Base-by-base conservation (phyloP, 2,888 invertebrate species). In the Spilosoma lubricipeda region DNA sequence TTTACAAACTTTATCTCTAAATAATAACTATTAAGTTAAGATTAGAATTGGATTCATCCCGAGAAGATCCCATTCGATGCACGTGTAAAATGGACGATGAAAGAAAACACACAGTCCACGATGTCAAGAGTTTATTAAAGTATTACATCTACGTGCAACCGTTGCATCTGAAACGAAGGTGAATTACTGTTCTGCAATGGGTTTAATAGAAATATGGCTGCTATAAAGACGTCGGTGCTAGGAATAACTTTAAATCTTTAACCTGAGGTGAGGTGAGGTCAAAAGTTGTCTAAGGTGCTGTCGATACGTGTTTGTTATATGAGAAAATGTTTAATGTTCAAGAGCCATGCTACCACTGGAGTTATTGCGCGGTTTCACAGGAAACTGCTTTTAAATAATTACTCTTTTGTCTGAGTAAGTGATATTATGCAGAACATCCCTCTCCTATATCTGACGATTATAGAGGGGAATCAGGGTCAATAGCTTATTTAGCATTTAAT, bases 131-230 rank as follows among this genome's bases (percentile, higher is more conserved):
- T 63, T 23, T 39, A 39, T 82, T 82, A 82, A 82, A 82, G 75
- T 77, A 83, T 78, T 74, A 75, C 73, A 20, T 65, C 67, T 77
- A 83, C 83, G 83, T 82, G 84, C 42, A 13, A 56, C 69, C 39
- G 56, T 56, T n/a, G 30, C 15, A 66, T 56, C 56, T 66, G 42
- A 70, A 65, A 52, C 69, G 69, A 39, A 64, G 64, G 56, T 73
- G 42, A 73, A 39, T 66, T 69, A 65, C 45, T 56, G 56, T 56
- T 36, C n/a, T 59, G 36, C 67, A 39, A 64, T 64, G 72, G 30
- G 73, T 39, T 73, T 52, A 65, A 73, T 65, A 52, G 73, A 73
- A 73, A 73, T 73, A 73, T 69, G 64, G 52, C 39, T 5, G 45
- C 64, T 8, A 63, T 69, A 65, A 69, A 33, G 36, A 18, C 11